phyloP scores from a whole-genome alignment of 2,113 vertebrate genomes.

The Neolamprologus modestus region DNA sequence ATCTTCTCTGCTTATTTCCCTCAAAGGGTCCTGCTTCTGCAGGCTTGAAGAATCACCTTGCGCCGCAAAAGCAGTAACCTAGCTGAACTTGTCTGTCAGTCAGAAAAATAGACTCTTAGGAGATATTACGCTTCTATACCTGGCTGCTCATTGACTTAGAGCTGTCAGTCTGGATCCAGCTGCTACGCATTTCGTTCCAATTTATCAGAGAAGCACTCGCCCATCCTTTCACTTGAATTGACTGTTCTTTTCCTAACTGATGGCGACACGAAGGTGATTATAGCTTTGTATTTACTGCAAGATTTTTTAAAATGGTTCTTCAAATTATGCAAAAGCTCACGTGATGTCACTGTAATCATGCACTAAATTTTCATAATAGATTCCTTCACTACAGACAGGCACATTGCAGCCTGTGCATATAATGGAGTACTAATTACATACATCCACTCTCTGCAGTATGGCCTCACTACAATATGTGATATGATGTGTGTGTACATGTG shows the following conservation, averaged over 20 bases:
- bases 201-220: constrained; percentile 31
- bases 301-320: neutral
- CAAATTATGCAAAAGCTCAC: neutral
- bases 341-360: neutral
- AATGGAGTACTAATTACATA: neutral
- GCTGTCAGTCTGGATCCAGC: constrained; percentile 58
- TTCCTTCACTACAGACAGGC: neutral
- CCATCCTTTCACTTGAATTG: neutral
- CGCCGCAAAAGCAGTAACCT: constrained; percentile 48
- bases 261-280: constrained; percentile 6
- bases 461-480: neutral
- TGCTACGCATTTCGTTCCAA: constrained; percentile 43
- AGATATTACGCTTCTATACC: constrained; percentile 62
- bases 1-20: constrained; percentile 29
- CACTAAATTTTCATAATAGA: neutral
- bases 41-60: constrained; percentile 47
- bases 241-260: constrained; percentile 22
- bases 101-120: constrained; percentile 64
- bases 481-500: neutral
- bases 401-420: neutral
- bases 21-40: constrained; percentile 29
- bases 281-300: constrained; percentile 6
- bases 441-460: accelerated
- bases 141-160: constrained; percentile 61
- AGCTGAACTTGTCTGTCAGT: constrained; percentile 64